phyloP scores from a whole-genome alignment of 2,797 vertebrate species.

The Todus mexicanus region DNA sequence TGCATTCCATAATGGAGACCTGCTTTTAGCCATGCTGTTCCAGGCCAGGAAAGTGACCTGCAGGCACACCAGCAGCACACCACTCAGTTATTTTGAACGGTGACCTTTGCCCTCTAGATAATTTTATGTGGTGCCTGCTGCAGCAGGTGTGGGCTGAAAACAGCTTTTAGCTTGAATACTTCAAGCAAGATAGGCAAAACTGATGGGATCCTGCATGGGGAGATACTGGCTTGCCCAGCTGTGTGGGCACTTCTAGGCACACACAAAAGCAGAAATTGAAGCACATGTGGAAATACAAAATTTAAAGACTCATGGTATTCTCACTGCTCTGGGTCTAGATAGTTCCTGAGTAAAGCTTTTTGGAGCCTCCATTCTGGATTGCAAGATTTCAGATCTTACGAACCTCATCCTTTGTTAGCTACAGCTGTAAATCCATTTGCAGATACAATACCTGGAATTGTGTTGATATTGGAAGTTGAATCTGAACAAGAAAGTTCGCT shows the following conservation, averaged over 20 bases:
- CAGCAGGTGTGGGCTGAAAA: not conserved
- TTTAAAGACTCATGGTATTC: not conserved
- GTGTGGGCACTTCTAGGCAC: not conserved
- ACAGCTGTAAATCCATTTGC: not conserved
- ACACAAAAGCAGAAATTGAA: not conserved
- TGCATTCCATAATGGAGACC: not conserved
- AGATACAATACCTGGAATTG: not conserved
- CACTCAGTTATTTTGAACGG: accelerated
- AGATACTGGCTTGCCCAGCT: not conserved
- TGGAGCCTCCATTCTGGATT: not conserved
- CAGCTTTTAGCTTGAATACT: not conserved
- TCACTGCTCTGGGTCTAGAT: not conserved
- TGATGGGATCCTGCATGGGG: not conserved
- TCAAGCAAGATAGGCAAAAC: not conserved
- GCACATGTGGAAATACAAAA: not conserved
- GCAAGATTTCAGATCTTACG: not conserved
- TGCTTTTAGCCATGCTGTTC: not conserved
- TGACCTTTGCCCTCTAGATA: not conserved
- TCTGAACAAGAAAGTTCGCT: not conserved
- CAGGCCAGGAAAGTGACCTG: not conserved
- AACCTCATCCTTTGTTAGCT: not conserved
- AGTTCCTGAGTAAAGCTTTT: not conserved
- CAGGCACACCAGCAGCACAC: not conserved
- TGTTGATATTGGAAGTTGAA: not conserved
- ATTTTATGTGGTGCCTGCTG: accelerated